These are phyloP conservation scores for Entelurus aequoreus DNA, from an alignment of 2,113 vertebrate genomes.

Conservation along the genomic window DNA sequence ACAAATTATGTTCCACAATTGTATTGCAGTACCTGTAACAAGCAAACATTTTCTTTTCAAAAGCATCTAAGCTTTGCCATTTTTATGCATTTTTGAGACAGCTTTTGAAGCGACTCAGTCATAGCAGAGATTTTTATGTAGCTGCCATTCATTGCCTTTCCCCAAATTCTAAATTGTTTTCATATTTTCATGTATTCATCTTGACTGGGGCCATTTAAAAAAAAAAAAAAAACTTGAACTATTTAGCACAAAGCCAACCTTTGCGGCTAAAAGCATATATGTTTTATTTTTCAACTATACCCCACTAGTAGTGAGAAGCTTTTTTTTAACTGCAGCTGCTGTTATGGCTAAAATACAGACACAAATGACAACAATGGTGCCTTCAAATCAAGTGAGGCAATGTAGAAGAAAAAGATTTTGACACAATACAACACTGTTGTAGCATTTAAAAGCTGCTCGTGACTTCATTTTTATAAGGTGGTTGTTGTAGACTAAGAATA, in stretches of 20 bases:
- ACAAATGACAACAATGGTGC: slow-evolving; percentile 49
- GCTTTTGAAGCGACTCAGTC: slow-evolving; percentile 77
- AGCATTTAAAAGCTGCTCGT: slow-evolving; percentile 2
- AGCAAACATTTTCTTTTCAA: slow-evolving; percentile 70
- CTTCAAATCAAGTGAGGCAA: slow-evolving; percentile 52
- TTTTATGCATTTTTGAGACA: slow-evolving; percentile 83
- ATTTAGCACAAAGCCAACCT: slow-evolving; percentile 55
- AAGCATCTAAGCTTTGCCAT: slow-evolving; percentile 80
- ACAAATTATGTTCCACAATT: slow-evolving; percentile 73
- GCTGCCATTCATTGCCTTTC: slow-evolving; percentile 74
- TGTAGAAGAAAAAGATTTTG: background rate
- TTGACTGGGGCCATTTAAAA: slow-evolving; percentile 42
- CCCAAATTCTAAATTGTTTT: slow-evolving; percentile 61
- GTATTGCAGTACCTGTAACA: slow-evolving; percentile 75
- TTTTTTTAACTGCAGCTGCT: slow-evolving; percentile 44
- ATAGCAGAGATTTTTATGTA: slow-evolving; percentile 69
- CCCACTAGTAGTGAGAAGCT: slow-evolving; percentile 47
- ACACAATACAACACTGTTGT: background rate
- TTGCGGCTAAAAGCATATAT: slow-evolving; percentile 57
- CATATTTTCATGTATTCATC: slow-evolving; percentile 43
- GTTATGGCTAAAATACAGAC: slow-evolving; percentile 33
- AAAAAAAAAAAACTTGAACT: slow-evolving; percentile 55
- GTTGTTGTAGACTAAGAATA: slow-evolving; percentile 14
- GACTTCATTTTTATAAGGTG: background rate
- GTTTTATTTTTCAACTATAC: slow-evolving; percentile 45